Percentiles rank a stretch among this genome's conserved stretches.
These are phyloP conservation scores for Pseudomyrmex pallidus DNA, from an alignment of 1,140 invertebrate species.

Conservation along the genomic window DNA sequence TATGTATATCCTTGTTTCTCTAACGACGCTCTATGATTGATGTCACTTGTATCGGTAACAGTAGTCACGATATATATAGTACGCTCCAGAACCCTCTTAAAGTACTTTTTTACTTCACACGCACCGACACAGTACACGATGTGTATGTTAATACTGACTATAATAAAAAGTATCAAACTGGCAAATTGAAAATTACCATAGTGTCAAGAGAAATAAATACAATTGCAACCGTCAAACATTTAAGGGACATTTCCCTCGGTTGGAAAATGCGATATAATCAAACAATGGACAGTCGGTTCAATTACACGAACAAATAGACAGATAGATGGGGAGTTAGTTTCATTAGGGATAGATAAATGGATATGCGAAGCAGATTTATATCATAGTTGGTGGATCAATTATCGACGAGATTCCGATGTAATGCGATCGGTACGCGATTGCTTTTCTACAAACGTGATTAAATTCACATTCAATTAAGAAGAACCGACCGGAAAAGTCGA, in stretches of 20 bases:
- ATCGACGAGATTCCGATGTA: constrained; percentile 45
- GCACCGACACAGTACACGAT: background rate
- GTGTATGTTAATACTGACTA: background rate
- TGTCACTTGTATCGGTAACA: too few species aligned
- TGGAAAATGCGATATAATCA: constrained; percentile 35
- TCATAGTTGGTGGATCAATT: constrained; percentile 39
- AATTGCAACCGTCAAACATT: background rate
- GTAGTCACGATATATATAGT: too few species aligned
- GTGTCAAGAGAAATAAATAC: background rate
- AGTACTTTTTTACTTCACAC: background rate
- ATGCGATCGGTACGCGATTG: constrained; percentile 42
- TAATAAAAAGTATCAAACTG: background rate
- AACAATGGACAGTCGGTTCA: constrained; percentile 24
- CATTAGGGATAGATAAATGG: constrained; percentile 57
- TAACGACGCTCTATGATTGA: too few species aligned
- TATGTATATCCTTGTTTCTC: too few species aligned
- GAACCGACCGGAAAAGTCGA: constrained; percentile 42
- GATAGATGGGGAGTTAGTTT: constrained; percentile 48
- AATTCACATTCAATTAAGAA: constrained; percentile 58
- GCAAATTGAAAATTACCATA: too few species aligned
- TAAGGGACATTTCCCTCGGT: constrained; percentile 19
- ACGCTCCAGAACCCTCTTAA: too few species aligned
- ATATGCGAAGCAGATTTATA: constrained; percentile 52
- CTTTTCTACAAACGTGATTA: constrained; percentile 56
- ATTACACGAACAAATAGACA: constrained; percentile 42